phyloP scores from a whole-genome alignment of 64 coral and sea anemone species.

The Dendronephthya gigantea region DNA sequence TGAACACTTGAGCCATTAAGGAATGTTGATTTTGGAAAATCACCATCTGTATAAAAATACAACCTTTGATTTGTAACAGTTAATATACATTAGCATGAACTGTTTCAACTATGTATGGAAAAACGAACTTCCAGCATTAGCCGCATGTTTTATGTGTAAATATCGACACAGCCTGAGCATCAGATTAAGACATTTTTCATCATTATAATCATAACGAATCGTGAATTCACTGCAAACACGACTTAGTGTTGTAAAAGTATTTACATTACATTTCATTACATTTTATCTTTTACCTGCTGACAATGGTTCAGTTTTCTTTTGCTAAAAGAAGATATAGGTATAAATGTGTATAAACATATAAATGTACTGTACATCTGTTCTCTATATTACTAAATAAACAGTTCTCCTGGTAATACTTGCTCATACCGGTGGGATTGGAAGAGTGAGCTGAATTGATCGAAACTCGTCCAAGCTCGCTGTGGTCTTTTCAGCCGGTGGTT shows the following conservation, averaged over 20 bases:
- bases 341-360: neutral
- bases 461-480: conserved; percentile 71
- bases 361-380: too few relatives aligned
- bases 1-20: neutral
- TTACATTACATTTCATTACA: too few relatives aligned
- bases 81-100: neutral
- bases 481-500: conserved; percentile 44
- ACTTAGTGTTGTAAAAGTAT: too few relatives aligned
- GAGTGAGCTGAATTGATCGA: conserved; percentile 12
- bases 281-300: neutral
- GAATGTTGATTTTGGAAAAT: neutral
- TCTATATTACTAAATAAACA: neutral
- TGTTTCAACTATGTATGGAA: too few relatives aligned
- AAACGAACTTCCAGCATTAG: too few relatives aligned
- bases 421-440: neutral
- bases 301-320: neutral
- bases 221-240: too few relatives aligned
- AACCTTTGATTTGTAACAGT: neutral
- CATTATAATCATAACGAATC: too few relatives aligned
- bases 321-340: neutral
- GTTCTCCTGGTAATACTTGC: neutral
- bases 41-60: neutral
- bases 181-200: too few relatives aligned
- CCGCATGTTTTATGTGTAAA: too few relatives aligned
- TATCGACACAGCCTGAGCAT: too few relatives aligned